Evolutionary conservation across 2,797 vertebrate genomes (phyloP), one percentile per base, ranked within the genome.

Genomic region (Botia almorhae): DNA sequence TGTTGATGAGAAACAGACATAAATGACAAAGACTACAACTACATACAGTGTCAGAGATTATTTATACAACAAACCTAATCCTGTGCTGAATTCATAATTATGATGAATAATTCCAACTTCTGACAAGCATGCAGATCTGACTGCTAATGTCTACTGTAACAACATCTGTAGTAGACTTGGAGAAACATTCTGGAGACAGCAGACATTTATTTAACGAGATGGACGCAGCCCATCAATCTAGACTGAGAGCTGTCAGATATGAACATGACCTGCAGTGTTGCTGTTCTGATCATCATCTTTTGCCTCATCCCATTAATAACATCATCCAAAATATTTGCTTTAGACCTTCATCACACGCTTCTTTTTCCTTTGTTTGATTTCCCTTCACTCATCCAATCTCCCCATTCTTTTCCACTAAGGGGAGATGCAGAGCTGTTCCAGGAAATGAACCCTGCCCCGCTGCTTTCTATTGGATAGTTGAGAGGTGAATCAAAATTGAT

Each of bases 301-400:
- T 65, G 73, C 80, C 78, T 71, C n/a, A 67, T 83, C 65, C 84
- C 78, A 88, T 88, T 85, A 85, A 90, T 87, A 87, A 88, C 81
- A 87, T 69, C 80, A 87, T 89, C 79, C 88, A 90, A 91, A 91
- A 92, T 90, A 92, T 92, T 91, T 90, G 81, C 87, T 83, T 86
- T 90, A 74, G 76, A 74, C 88, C 83, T 84, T 77, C 63, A 78
- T 76, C 84, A 72, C 88, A 90, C 80, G 88, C 85, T 85, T 88
- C 36, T 39, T 88, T 92, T 92, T 92, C 88, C 92, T 94, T 93
- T 94, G 91, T 93, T 93, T 93, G 91, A 91, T 89, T 39, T 8
- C 36, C 36, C 36, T 6, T 55, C n/a, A 39, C 36, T 6, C 36
- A 39, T 39, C 36, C 88, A 84, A 83, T 87, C 87, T 48, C 74